Percentiles rank a stretch among this genome's conserved stretches.
Conservation (phyloP, 1,140 invertebrate genomes). For the Drosophila lini region DNA sequence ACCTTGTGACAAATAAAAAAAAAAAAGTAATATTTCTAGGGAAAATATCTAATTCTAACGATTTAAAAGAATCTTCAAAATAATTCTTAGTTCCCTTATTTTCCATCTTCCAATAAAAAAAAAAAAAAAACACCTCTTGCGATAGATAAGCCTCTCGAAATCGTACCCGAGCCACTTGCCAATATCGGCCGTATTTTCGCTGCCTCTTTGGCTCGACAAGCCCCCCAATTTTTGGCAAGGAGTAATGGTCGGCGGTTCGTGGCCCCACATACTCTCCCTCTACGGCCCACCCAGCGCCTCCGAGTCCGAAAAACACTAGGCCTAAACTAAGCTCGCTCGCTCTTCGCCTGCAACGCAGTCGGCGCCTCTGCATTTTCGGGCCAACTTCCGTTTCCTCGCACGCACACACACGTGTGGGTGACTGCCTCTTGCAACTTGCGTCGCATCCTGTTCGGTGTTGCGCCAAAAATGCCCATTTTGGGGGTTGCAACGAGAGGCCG, state of each 20-base stretch:
- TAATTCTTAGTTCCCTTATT: neutral
- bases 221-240: slow-evolving; percentile 4
- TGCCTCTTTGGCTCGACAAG: no score
- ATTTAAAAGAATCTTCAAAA: neutral
- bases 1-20: no score
- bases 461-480: slow-evolving; percentile 55
- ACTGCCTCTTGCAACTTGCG: slow-evolving; percentile 34
- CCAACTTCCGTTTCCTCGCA: slow-evolving; percentile 58
- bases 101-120: neutral
- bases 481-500: slow-evolving; percentile 63
- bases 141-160: slow-evolving; percentile 3
- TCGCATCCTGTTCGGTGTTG: slow-evolving; percentile 21
- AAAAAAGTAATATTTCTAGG: no score
- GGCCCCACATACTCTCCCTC: neutral
- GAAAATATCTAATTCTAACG: no score
- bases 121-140: neutral
- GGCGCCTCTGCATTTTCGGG: slow-evolving; percentile 33
- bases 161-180: neutral
- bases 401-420: slow-evolving; percentile 37
- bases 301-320: slow-evolving; percentile 39
- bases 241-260: slow-evolving; percentile 17
- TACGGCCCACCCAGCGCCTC: slow-evolving; percentile 2
- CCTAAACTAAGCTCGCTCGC: slow-evolving; percentile 32
- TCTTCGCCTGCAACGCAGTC: slow-evolving; percentile 21
- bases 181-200: slow-evolving; percentile 25